phyloP scores from a whole-genome alignment of 2,797 vertebrate genomes.

The Cygnus olor region DNA sequence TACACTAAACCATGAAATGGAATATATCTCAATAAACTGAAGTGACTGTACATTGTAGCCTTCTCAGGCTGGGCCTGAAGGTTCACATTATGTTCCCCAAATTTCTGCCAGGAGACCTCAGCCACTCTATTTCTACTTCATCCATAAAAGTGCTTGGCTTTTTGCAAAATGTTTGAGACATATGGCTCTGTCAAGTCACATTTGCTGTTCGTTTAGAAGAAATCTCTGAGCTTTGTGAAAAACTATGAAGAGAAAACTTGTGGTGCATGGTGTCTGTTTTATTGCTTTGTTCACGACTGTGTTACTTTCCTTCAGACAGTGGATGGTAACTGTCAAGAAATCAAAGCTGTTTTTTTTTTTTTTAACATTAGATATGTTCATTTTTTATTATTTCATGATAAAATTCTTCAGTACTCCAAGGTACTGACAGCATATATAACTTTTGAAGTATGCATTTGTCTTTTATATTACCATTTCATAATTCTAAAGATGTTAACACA shows the following conservation, averaged over 20 bases:
- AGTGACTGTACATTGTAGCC: background rate
- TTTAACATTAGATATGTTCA: background rate
- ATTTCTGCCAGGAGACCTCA: background rate
- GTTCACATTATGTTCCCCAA: background rate
- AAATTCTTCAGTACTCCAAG: background rate
- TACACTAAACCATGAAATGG: background rate
- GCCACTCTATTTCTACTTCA: background rate
- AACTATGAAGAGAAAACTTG: background rate
- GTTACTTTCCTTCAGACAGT: background rate
- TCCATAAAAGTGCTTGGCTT: background rate
- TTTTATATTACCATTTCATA: background rate
- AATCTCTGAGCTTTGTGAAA: background rate
- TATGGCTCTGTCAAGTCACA: background rate
- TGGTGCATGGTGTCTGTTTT: background rate
- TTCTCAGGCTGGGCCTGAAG: background rate
- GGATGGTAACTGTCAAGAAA: background rate
- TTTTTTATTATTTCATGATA: background rate
- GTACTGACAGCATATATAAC: background rate
- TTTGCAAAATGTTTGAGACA: background rate
- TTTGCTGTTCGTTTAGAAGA: slow-evolving; percentile 1
- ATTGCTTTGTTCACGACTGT: background rate
- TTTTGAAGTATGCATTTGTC: background rate
- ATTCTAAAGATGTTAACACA: background rate
- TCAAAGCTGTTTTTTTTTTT: background rate
- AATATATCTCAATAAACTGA: background rate